Conservation (phyloP, 2,113 vertebrate species). For the Gracilinanus agilis region DNA sequence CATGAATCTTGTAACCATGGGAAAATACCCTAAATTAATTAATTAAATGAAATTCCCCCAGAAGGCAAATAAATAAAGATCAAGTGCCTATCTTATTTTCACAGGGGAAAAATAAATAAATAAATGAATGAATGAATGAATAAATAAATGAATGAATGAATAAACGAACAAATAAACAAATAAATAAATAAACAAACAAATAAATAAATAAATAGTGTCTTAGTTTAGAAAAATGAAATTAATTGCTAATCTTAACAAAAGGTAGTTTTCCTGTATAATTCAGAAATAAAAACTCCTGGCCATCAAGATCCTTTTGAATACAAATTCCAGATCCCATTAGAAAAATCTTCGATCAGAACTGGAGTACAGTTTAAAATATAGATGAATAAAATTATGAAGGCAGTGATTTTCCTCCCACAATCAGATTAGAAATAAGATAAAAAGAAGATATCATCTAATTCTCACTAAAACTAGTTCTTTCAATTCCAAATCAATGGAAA, state of each 20-base stretch:
- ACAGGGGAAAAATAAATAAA: too few relatives aligned
- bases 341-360: neutral
- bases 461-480: neutral
- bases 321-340: neutral
- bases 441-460: conserved; percentile 24
- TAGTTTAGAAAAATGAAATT: neutral
- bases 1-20: too few relatives aligned
- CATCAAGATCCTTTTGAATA: neutral
- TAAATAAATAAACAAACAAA: too few relatives aligned
- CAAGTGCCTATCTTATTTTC: too few relatives aligned
- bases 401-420: neutral
- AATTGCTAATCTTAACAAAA: neutral
- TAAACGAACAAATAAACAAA: too few relatives aligned
- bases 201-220: too few relatives aligned
- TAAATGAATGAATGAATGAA: too few relatives aligned
- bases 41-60: too few relatives aligned
- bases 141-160: too few relatives aligned
- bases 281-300: neutral
- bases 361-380: conserved; percentile 5
- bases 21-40: too few relatives aligned
- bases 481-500: conserved; percentile 21
- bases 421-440: neutral
- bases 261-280: too few relatives aligned
- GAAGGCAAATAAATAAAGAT: too few relatives aligned
- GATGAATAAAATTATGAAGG: neutral